Base-by-base conservation (phyloP, 2,113 vertebrate species). In the Anoura caudifer region DNA sequence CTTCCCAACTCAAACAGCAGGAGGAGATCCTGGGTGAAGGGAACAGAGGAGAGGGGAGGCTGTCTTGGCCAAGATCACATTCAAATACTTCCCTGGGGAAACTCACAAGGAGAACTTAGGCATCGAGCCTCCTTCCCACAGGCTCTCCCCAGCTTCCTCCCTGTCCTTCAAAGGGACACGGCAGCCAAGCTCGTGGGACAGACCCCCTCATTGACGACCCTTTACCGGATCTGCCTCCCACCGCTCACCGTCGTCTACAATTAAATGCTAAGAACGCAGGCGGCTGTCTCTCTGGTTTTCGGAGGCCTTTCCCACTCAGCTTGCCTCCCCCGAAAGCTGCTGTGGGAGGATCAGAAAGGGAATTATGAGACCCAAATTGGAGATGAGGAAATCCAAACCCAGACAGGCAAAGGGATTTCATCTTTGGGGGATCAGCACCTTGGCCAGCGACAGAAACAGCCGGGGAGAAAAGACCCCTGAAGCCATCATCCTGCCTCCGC, bases 1-100 rank as follows among this genome's bases (percentile, higher is more conserved):
- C 24, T 82, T 87, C 85, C 50, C 67, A 36, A 90, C 43, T 54
- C 50, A 63, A 87, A 43, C 31, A 11, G 4, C 43, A 31, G 75
- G n/a, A 54, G 52, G 63, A 83, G 28, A 41, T 15, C 1, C 33
- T 79, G 41, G 33, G 47, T 65, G 33, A 70, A 45, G 45, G 50
- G 16, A 76, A 3, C 0, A 0, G 24, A n/a, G 15, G 31, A 80
- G n/a, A 38, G 26, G n/a, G 10, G 5, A 8, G 28, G 2, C 19
- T 45, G 45, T 82, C 85, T 54, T 24, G n/a, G 70, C 38, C 43
- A 45, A 86, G 59, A 82, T 28, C 19, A 61, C 69, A 20, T 47
- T 73, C 54, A 63, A 67, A 77, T 59, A 15, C 63, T 22, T 88
- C 22, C 83, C 45, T 22, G 45, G 59, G 84, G 19, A 72, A 63